Evolutionary conservation across 2,797 vertebrate genomes (phyloP).

Genomic region (Periophthalmus magnuspinnatus): DNA sequence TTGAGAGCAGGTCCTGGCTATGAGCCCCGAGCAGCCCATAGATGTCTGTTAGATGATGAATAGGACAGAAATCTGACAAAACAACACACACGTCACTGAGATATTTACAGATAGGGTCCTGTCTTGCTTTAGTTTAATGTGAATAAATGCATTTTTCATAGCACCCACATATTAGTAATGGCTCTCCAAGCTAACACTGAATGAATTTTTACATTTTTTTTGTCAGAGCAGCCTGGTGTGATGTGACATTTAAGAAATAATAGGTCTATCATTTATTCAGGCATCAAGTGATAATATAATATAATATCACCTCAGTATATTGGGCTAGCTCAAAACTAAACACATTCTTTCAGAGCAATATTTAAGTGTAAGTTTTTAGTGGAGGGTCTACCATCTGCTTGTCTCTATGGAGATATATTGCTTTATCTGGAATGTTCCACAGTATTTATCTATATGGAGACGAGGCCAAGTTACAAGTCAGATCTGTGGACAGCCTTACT

Average conservation of each 20-base stretch:
- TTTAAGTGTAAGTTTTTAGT: no score
- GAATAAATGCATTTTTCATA: background rate
- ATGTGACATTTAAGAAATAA: background rate
- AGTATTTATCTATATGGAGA: no score
- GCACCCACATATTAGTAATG: background rate
- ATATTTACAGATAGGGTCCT: background rate
- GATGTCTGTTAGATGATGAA: background rate
- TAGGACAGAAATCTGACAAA: background rate
- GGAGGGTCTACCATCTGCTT: no score
- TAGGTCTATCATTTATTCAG: background rate
- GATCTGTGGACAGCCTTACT: no score
- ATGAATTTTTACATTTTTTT: background rate
- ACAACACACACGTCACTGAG: background rate
- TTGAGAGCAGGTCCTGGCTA: constrained; percentile 16
- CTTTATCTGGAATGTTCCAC: no score
- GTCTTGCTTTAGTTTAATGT: background rate
- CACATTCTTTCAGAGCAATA: no score
- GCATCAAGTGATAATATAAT: background rate
- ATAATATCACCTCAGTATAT: no score
- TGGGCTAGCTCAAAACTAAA: no score
- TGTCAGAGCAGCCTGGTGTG: background rate
- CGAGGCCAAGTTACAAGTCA: background rate
- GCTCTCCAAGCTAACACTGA: background rate
- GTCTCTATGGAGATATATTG: no score
- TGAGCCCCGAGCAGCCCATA: constrained; percentile 12